Base-by-base conservation (phyloP, 1,140 invertebrate genomes). In the Mizuhopecten yessoensis region DNA sequence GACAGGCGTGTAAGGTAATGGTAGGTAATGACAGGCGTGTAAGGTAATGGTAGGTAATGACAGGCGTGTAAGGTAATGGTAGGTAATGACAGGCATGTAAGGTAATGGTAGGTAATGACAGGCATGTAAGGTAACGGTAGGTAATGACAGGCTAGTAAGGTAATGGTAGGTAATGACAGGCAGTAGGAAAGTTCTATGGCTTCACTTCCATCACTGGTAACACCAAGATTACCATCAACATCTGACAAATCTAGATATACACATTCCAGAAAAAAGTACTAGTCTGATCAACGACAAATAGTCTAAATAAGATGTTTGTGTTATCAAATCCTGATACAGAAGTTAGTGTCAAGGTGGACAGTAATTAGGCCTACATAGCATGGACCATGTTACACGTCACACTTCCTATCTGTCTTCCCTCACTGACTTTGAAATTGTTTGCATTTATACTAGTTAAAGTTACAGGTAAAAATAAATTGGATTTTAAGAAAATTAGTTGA, bases 1-100 rank as follows among this genome's bases (percentile, higher is more conserved):
- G 57, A 75, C 23, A 75, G 11, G 9, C 11, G n/a, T n/a, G n/a
- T n/a, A n/a, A n/a, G n/a, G n/a, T n/a, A n/a, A n/a, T n/a, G n/a
- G n/a, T 75, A 75, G 29, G 57, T 75, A 75, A 75, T 75, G 57
- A 75, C 23, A 75, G 11, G 9, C 11, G n/a, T n/a, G n/a, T n/a
- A n/a, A n/a, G n/a, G n/a, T n/a, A n/a, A n/a, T n/a, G n/a, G n/a
- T 75, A 75, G 29, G 57, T 75, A 75, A 75, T 75, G 57, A 75
- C 23, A 75, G 11, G 9, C 11, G n/a, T n/a, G n/a, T n/a, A n/a
- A n/a, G n/a, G n/a, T n/a, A n/a, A n/a, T n/a, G n/a, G n/a, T 75
- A 75, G 29, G 57, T 75, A 75, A 75, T 75, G 57, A 75, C 23
- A 75, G 11, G 9, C 11, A 7, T n/a, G n/a, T n/a, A n/a, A n/a